Percentiles rank a stretch among this genome's conserved stretches.
These are phyloP conservation scores for Thysanoteuthis rhombus DNA, from an alignment of 2,888 invertebrate species.

Conservation along the genomic window DNA sequence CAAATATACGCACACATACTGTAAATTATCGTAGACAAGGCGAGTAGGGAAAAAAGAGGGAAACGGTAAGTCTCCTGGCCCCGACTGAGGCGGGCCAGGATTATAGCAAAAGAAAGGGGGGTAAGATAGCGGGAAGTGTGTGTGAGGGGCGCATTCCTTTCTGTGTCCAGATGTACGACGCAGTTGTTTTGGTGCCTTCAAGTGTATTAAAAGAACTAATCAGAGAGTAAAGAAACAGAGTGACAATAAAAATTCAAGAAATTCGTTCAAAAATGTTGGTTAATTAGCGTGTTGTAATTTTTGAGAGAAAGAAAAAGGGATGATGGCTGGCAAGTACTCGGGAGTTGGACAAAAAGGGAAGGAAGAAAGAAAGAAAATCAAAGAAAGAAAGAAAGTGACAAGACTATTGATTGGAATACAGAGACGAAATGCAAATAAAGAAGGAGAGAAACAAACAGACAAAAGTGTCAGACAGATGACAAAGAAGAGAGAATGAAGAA, in stretches of 20 bases:
- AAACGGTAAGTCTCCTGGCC: too few relatives aligned
- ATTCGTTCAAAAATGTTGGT: neutral
- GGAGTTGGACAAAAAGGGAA: neutral
- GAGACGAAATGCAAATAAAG: neutral
- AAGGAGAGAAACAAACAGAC: neutral
- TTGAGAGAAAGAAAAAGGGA: neutral
- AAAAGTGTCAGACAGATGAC: too few relatives aligned
- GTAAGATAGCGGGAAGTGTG: too few relatives aligned
- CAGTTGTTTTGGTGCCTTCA: too few relatives aligned
- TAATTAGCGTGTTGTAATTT: neutral
- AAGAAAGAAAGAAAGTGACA: neutral
- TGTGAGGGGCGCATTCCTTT: too few relatives aligned
- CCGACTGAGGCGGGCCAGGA: too few relatives aligned
- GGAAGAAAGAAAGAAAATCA: neutral
- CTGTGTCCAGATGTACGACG: too few relatives aligned
- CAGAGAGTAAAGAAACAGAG: neutral
- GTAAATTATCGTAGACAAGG: too few relatives aligned
- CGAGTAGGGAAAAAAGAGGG: too few relatives aligned
- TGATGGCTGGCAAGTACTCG: neutral
- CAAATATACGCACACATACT: too few relatives aligned
- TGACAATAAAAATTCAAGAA: neutral
- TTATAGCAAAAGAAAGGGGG: too few relatives aligned
- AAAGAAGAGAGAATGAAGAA: too few relatives aligned
- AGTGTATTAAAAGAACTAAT: neutral
- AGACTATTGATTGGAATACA: neutral